Evolutionary conservation across 2,113 vertebrate species (phyloP), one percentile per base, ranked within the genome.

Genomic region (Mirza zaza): DNA sequence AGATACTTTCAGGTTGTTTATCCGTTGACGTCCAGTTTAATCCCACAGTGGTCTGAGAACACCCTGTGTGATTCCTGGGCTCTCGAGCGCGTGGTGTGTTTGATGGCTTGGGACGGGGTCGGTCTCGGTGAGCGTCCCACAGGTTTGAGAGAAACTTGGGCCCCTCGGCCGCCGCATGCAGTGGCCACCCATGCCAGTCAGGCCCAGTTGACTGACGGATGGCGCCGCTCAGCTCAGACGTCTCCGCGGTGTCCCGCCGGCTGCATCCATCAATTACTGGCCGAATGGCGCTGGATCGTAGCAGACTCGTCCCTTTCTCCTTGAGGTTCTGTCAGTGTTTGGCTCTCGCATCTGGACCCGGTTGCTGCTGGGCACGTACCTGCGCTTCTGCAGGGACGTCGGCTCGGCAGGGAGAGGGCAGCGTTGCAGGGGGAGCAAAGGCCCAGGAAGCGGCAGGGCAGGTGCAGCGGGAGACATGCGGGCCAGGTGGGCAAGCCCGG

Each of bases 311-410:
- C 59, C 32, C 0, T 42, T 32, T 45, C 50, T 88, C 68, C 83
- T 55, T 3, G 4, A 45, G 1, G 59, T 10, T 15, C 68, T 7
- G 0, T 7, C 20, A 1, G 12, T 12, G 17, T 61, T 15, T 27
- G 7, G 52, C 63, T 5, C 39, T 0, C 0, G 1, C 10, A 0
- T 48, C 4, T 20, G 1, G 12, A 50, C 17, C 5, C 36, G 32
- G 34, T 11, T 45, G 42, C 25, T 25, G 4, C 25, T 25, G 4
- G 76, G 61, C 0, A 0, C 29, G 27, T 23, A 17, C 8, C 2
- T 12, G 10, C 2, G 4, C 45, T 1, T 39, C 18, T 52, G 15
- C 85, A 36, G 32, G 57, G 50, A 18, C n/a, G 50, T 18, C 12
- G 5, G 23, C 61, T 27, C 20, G 32, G 52, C 23, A 3, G 65